These are phyloP conservation scores for Dendronephthya gigantea DNA, from an alignment of 64 coral and sea anemone species.

Conservation along the genomic window DNA sequence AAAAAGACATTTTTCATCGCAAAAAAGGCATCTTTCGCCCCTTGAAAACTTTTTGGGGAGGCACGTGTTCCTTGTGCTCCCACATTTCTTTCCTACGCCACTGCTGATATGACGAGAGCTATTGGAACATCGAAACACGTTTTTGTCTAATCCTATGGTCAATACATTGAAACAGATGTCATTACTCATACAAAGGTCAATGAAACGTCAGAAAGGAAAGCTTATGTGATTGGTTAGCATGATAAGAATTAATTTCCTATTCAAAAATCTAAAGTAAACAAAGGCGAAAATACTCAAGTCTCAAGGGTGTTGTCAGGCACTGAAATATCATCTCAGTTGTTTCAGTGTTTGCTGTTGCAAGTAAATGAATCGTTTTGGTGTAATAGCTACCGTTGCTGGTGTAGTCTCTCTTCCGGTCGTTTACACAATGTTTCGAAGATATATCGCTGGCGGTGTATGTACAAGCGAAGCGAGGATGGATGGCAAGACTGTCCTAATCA, in stretches of 20 bases:
- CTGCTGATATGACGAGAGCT: too few relatives aligned
- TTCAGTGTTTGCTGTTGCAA: not conserved
- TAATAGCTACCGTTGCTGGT: not conserved
- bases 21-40: too few relatives aligned
- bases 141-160: too few relatives aligned
- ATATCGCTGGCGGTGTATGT: not conserved
- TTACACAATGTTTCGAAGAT: not conserved
- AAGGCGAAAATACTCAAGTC: not conserved
- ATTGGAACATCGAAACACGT: too few relatives aligned
- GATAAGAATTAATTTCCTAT: not conserved
- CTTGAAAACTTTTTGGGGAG: too few relatives aligned
- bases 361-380: not conserved
- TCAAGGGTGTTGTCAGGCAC: not conserved
- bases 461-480: slow-evolving; percentile 4
- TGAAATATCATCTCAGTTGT: not conserved
- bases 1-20: too few relatives aligned
- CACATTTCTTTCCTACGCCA: too few relatives aligned
- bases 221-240: not conserved
- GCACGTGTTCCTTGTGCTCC: too few relatives aligned
- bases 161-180: too few relatives aligned
- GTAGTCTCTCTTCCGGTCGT: not conserved
- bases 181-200: not conserved
- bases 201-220: not conserved
- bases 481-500: slow-evolving; percentile 22
- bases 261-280: not conserved